These are phyloP conservation scores for Homarus gammarus DNA, from an alignment of 2,888 invertebrate species.

Conservation along the genomic window DNA sequence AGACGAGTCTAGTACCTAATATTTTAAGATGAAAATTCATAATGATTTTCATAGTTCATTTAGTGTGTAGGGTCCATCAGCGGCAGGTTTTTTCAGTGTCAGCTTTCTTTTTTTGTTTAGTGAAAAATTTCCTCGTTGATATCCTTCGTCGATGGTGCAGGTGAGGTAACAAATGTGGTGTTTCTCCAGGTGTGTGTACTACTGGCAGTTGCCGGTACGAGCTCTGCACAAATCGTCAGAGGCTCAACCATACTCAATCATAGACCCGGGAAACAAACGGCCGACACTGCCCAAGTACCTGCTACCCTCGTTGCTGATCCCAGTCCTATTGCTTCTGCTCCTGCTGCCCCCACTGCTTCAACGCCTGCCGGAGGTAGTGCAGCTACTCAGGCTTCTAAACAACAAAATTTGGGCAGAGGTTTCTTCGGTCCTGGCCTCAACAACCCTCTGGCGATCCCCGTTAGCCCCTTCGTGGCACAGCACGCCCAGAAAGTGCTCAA, in stretches of 20 bases:
- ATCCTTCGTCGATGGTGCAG: no score
- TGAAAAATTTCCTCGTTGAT: no score
- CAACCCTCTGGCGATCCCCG: conserved; percentile 44
- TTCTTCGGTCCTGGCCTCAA: conserved; percentile 64
- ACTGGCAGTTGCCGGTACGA: neutral
- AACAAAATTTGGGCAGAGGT: conserved; percentile 29
- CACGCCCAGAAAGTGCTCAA: conserved; percentile 38
- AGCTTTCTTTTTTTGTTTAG: no score
- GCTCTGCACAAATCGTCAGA: neutral
- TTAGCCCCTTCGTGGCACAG: conserved; percentile 13
- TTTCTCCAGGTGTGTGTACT: neutral
- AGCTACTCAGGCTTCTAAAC: neutral
- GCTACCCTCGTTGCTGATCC: neutral
- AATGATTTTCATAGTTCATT: no score
- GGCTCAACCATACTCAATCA: neutral
- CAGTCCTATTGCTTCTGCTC: neutral
- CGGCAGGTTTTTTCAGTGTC: no score
- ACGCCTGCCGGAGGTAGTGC: conserved; percentile 10
- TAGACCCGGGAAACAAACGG: neutral
- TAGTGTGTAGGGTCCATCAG: no score
- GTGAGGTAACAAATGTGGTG: no score
- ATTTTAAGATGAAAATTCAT: no score
- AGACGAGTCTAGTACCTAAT: no score
- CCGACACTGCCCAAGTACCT: neutral
- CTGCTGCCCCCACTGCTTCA: conserved; percentile 3